Evolutionary conservation across 2,113 vertebrate genomes (phyloP), one percentile per base, ranked within the genome.

Genomic region (Pelecanoides urinatrix): DNA sequence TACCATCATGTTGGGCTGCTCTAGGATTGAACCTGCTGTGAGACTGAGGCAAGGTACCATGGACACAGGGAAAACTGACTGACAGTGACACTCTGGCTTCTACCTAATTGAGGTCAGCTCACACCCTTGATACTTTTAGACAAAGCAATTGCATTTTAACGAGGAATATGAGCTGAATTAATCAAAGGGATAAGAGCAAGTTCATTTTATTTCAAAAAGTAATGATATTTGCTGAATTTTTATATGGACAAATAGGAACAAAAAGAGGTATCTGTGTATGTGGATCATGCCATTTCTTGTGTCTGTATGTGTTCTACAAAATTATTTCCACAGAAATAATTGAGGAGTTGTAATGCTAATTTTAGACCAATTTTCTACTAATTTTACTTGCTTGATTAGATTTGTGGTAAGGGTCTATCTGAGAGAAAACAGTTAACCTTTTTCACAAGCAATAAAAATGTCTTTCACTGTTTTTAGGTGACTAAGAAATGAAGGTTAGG

Each of bases 381-480:
- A 4, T 58, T 75, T 78, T 88, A 1, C 52, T 75, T 88, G 2
- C 11, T 76, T 70, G 2, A 79, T n/a, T 47, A 76, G 47, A 66
- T 66, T 83, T 74, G 55, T 86, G 16, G 13, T 62, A 74, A 38
- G 9, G 6, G 4, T 59, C 10, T 2, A 6, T 27, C 12, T n/a
- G 13, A 90, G 19, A 21, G 23, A 32, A 74, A 67, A 92, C 55
- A 1, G 2, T 62, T 73, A 30, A 47, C 8, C 1, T 73, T 88
- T 88, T 49, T 53, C 71, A 53, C 15, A 88, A 34, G 30, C 11
- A 66, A 25, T 61, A 52, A 70, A 75, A 86, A 47, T 32, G 32
- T 0, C 4, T 53, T 62, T 80, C 45, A 45, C 0, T 4, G 4
- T 0, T 38, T 82, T 75, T n/a, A 32, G 7, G 27, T 53, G 8